These are phyloP conservation scores for Trachelus tabidus DNA, from an alignment of 2,888 invertebrate species.

Conservation along the genomic window DNA sequence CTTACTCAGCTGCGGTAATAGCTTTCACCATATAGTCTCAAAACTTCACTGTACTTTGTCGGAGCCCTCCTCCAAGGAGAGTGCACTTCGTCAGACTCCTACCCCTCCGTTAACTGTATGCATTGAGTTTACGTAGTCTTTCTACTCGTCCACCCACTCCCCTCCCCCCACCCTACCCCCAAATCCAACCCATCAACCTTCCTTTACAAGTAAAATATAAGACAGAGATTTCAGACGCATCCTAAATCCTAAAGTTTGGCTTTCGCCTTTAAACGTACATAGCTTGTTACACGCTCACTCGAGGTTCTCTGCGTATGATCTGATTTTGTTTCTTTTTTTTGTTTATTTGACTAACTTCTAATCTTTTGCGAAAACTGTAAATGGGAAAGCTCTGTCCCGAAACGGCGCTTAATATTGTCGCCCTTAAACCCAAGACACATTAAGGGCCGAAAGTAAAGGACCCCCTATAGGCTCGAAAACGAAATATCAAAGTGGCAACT, in stretches of 20 bases:
- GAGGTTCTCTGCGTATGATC: not conserved
- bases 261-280: not conserved
- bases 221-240: not conserved
- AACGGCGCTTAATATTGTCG: not conserved
- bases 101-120: not conserved
- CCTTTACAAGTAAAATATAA: not conserved
- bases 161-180: not conserved
- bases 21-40: constrained; percentile 39
- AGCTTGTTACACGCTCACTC: not conserved
- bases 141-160: not conserved
- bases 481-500: not conserved
- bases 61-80: constrained; percentile 11
- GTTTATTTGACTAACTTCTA: not conserved
- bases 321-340: not conserved
- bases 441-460: not conserved
- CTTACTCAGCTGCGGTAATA: constrained; percentile 30
- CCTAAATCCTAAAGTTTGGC: not conserved
- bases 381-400: not conserved
- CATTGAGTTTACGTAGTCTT: constrained; percentile 6
- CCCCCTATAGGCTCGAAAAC: not conserved
- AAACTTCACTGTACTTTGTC: constrained; percentile 19
- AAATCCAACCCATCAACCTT: not conserved
- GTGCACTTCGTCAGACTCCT: constrained; percentile 8
- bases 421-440: not conserved
- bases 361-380: not conserved